Evolutionary conservation across 2,888 invertebrate genomes (phyloP).

Genomic region (Drosophila pseudotalamancana): DNA sequence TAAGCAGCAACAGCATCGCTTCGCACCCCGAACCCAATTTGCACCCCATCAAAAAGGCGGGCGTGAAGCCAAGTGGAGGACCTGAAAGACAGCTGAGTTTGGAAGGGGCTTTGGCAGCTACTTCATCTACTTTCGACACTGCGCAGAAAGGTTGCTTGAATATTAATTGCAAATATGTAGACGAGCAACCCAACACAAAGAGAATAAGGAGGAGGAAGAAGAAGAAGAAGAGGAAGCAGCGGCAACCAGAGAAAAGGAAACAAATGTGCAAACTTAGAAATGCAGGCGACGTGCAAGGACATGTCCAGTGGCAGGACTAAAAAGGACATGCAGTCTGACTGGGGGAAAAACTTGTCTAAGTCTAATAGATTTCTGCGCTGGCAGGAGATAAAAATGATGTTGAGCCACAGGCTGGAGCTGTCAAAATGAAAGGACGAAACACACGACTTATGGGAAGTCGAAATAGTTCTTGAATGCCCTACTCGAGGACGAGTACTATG

Average conservation of each 20-base stretch:
- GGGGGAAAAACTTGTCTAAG: slow-evolving; percentile 18
- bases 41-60: slow-evolving; percentile 76
- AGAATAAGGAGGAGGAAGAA: not conserved
- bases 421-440: slow-evolving; percentile 20
- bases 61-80: slow-evolving; percentile 62
- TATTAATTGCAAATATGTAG: slow-evolving; percentile 75
- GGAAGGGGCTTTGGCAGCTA: slow-evolving; percentile 17
- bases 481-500: not conserved
- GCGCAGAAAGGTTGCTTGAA: slow-evolving; percentile 76
- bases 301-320: not conserved
- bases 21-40: slow-evolving; percentile 69
- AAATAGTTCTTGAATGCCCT: slow-evolving; percentile 20
- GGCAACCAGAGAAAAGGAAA: slow-evolving; percentile 54
- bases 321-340: slow-evolving; percentile 9
- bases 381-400: slow-evolving; percentile 42
- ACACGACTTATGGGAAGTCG: not conserved
- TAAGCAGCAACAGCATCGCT: slow-evolving; percentile 39
- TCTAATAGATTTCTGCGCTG: slow-evolving; percentile 67
- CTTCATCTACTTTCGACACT: slow-evolving; percentile 55
- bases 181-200: slow-evolving; percentile 9
- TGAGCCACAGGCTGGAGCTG: slow-evolving; percentile 32
- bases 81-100: slow-evolving; percentile 2
- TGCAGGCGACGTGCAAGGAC: slow-evolving; percentile 77
- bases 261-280: slow-evolving; percentile 80
- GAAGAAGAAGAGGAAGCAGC: not conserved